Percentiles rank a stretch among this genome's conserved stretches.
phyloP scores from a whole-genome alignment of 2,113 vertebrate species.

The Phalacrocorax pelagicus region DNA sequence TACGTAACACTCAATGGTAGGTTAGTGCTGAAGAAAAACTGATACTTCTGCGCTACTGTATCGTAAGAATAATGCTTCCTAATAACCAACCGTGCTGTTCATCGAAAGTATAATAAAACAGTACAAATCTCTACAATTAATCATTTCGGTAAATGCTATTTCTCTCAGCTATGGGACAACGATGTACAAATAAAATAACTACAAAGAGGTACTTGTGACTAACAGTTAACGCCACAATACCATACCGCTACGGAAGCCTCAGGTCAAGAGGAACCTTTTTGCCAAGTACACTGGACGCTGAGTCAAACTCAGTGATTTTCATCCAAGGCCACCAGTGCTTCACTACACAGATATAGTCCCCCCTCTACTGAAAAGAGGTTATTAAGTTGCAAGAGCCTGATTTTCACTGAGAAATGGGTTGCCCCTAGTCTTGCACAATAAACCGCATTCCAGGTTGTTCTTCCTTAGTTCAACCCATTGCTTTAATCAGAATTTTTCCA shows the following conservation, averaged over 20 bases:
- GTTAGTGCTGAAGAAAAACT: not conserved
- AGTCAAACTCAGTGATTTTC: not conserved
- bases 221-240: accelerated
- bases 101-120: not conserved
- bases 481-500: not conserved
- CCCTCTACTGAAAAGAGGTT: no score
- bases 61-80: not conserved
- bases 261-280: not conserved
- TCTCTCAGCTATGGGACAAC: not conserved
- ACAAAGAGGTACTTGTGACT: not conserved
- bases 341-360: accelerated
- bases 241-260: accelerated
- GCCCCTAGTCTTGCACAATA: not conserved
- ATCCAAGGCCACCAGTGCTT: not conserved
- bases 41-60: not conserved
- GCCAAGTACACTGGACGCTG: accelerated
- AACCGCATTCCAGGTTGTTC: not conserved
- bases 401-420: not conserved
- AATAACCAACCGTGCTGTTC: not conserved
- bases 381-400: accelerated
- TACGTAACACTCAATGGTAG: accelerated
- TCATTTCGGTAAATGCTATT: not conserved
- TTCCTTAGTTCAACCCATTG: not conserved
- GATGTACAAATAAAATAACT: not conserved
- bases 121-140: not conserved